Evolutionary conservation across 2,113 vertebrate species (phyloP), one percentile per base, ranked within the genome.

Genomic region (Thalassoma bifasciatum): DNA sequence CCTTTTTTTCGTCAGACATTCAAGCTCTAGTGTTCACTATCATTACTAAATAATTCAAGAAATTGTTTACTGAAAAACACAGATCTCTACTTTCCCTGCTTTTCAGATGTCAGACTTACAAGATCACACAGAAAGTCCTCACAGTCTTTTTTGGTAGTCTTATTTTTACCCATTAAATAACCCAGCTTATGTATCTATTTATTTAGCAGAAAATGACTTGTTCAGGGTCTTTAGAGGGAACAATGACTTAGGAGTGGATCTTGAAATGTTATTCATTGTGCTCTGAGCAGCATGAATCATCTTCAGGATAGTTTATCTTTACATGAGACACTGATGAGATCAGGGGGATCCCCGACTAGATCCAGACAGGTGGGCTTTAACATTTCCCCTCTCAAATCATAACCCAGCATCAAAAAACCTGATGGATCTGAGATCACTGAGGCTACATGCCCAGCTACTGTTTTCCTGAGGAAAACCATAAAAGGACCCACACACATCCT

Each of bases 401-500:
- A 73, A 69, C 19, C 23, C 8, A 36, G 66, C 54, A 72, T 70
- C 67, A 58, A 63, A 60, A 80, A 44, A 59, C 52, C 57, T 54
- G 76, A 82, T 77, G 56, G 44, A 77, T 61, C 69, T 81, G 79
- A 64, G 79, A 61, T 90, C 68, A 81, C 73, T 46, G 37, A 23
- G 26, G 26, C 37, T 36, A 1, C 38, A 34, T 21, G 53, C 46
- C 34, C 57, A 57, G 87, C 90, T 90, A 87, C 90, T 49, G 90
- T 89, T 82, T 73, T 74, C 76, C 86, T 56, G 85, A 80, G 76
- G 56, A 72, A 64, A 71, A 63, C 77, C 75, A 89, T 88, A 85
- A 91, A 90, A 86, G 84, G 79, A 75, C 30, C 40, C 47, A 24
- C 82, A 74, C 79, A 67, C 91, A 89, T 94, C 93, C 93, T 92